These are phyloP conservation scores for Drosophila multiciliata DNA, from an alignment of 2,888 invertebrate species.

Conservation along the genomic window DNA sequence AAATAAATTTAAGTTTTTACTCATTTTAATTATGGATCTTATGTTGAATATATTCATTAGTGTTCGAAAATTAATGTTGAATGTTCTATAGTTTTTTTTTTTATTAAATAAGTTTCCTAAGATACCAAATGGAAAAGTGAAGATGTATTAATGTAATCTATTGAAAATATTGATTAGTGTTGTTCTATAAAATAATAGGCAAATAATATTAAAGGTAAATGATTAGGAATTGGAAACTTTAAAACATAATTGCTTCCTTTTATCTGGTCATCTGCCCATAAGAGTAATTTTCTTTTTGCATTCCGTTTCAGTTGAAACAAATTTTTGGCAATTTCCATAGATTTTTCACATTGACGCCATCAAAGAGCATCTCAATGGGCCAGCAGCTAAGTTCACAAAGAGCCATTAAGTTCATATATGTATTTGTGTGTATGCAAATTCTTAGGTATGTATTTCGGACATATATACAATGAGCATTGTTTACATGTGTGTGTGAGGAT, in stretches of 20 bases:
- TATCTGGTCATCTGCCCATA: background rate
- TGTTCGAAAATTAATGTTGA: background rate
- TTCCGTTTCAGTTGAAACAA: background rate
- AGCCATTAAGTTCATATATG: slow-evolving; percentile 29
- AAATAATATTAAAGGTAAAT: background rate
- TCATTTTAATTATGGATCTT: background rate
- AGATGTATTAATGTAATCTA: background rate
- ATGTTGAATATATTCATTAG: background rate
- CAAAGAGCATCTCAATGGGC: slow-evolving; percentile 49
- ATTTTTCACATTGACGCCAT: slow-evolving; percentile 21
- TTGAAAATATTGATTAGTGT: background rate
- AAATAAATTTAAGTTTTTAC: background rate
- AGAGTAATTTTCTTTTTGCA: too few species aligned
- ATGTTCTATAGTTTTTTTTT: background rate
- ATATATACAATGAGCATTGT: background rate
- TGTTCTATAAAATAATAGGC: background rate
- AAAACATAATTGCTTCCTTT: background rate
- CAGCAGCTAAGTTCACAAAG: slow-evolving; percentile 45
- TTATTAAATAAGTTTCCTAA: background rate
- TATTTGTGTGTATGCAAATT: slow-evolving; percentile 1
- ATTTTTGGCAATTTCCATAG: slow-evolving; percentile 21
- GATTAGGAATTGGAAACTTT: background rate
- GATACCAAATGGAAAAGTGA: background rate
- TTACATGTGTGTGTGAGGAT: background rate
- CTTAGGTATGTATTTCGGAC: background rate